Percentiles rank a stretch among this genome's conserved stretches.
Evolutionary conservation across 2,113 vertebrate genomes (phyloP).

Genomic region (Sula dactylatra): DNA sequence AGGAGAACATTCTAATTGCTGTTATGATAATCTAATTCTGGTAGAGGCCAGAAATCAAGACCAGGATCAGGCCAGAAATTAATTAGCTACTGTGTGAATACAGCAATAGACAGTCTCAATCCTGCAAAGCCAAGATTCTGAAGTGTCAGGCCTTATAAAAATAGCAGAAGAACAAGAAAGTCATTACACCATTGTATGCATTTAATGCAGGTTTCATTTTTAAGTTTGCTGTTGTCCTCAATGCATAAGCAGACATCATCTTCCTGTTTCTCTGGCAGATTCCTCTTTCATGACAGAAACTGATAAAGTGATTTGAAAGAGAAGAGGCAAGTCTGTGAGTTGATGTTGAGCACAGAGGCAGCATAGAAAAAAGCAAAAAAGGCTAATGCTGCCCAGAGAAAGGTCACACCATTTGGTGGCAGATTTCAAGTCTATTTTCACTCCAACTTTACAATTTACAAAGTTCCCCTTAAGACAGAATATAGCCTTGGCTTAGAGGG

Average conservation of each 20-base stretch:
- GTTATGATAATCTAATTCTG: conserved; percentile 24
- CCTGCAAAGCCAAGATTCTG: not conserved
- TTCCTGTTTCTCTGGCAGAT: not conserved
- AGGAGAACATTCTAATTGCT: not conserved
- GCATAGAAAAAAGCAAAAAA: not conserved
- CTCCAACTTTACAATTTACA: not conserved
- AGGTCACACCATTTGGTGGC: not conserved
- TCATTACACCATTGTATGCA: not conserved
- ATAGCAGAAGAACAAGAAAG: not conserved
- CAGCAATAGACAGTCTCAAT: not conserved
- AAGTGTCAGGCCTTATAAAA: not conserved
- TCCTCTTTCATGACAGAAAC: not conserved
- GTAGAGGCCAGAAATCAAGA: not conserved
- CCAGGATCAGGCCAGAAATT: not conserved
- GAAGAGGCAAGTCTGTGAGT: not conserved
- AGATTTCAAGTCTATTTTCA: not conserved
- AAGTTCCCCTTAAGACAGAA: not conserved
- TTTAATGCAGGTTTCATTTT: not conserved
- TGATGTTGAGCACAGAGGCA: not conserved
- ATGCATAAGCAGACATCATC: not conserved
- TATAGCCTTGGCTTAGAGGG: not conserved
- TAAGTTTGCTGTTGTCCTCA: not conserved
- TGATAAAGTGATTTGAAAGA: not conserved
- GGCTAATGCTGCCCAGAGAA: not conserved
- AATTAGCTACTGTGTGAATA: not conserved